Percentiles rank a stretch among this genome's conserved stretches.
phyloP scores from a whole-genome alignment of 37 sponge, comb jelly and placozoan genomes.

The Halichondria panicea region DNA sequence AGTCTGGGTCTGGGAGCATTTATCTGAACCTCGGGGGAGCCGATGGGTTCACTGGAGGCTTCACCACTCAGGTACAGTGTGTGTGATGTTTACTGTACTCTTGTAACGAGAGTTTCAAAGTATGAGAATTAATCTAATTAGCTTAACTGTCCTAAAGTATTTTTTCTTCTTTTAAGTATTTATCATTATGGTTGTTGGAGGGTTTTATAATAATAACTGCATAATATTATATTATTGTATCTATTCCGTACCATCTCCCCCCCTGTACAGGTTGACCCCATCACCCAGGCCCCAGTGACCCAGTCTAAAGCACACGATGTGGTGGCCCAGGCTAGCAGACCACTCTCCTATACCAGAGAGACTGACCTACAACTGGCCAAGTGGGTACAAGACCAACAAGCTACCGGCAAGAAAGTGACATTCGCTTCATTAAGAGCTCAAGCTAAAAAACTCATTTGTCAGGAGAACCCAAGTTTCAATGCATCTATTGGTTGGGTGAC shows the following conservation, averaged over 20 bases:
- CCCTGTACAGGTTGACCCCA: slow-evolving; percentile 45
- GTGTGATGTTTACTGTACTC: too few species aligned
- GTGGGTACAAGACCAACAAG: slow-evolving; percentile 55
- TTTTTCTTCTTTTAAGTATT: too few species aligned
- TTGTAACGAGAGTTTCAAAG: too few species aligned
- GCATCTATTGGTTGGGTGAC: slow-evolving; percentile 84
- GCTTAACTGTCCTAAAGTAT: too few species aligned
- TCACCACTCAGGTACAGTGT: too few species aligned
- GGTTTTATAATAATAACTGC: too few species aligned
- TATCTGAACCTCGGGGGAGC: slow-evolving; percentile 26
- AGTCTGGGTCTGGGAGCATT: slow-evolving; percentile 25
- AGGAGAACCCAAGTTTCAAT: slow-evolving; percentile 81
- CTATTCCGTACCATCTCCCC: too few species aligned
- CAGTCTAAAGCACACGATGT: slow-evolving; percentile 7
- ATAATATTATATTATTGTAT: not conserved
- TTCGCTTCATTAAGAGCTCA: slow-evolving; percentile 65
- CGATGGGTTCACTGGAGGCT: too few species aligned
- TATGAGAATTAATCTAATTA: too few species aligned
- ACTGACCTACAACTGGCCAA: slow-evolving; percentile 61
- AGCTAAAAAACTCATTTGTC: slow-evolving; percentile 62
- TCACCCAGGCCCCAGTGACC: slow-evolving; percentile 25
- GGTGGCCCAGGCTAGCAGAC: slow-evolving; percentile 38
- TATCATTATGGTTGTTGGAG: too few species aligned
- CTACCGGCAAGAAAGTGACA: slow-evolving; percentile 67
- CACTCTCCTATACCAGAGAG: slow-evolving; percentile 78